Base-by-base conservation (phyloP, 2,113 vertebrate genomes). In the Toxotes jaculatrix region DNA sequence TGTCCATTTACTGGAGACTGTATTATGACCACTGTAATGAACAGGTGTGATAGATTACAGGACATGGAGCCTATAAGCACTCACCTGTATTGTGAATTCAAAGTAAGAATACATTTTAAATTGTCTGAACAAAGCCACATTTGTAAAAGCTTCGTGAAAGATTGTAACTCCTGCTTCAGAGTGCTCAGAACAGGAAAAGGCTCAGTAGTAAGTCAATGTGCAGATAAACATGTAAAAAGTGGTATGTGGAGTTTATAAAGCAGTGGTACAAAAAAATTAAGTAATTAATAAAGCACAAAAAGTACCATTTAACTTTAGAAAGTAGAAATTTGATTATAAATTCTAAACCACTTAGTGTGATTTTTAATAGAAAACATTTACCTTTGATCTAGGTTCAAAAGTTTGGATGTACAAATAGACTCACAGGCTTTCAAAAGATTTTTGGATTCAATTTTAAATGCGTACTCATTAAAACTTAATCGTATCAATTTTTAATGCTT, bases 391-490 rank as follows among this genome's bases (percentile, higher is more conserved):
- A 65, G 53, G n/a, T 63, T 85, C 38, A 71, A 72, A 88, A 79
- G 47, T 59, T 64, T 1, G 1, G 17, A 75, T 65, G 9, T 71
- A 83, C 66, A 92, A 88, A 88, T 4, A 68, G 17, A 62, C 45
- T 74, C 60, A 45, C 14, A 72, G 63, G 51, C 43, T 68, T 78
- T 80, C 53, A 79, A 57, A 76, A 68, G 34, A 38, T 2, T 70
- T 57, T 64, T 31, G 34, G 49, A 74, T 40, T 31, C 4, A 9
- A 12, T 62, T 66, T 66, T 32, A 31, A 69, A 79, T 40, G 40
- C 49, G 53, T 23, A 49, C 69, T 77, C 49, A 49, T 85, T 79
- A 85, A 85, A 85, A 86, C 14, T 74, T 85, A 40, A 84, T 71
- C 45, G 9, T 21, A 59, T 83, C 0, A 11, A 82, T 77, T 32